Evolutionary conservation across 2,113 vertebrate genomes (phyloP).

Genomic region (Microtus pennsylvanicus): DNA sequence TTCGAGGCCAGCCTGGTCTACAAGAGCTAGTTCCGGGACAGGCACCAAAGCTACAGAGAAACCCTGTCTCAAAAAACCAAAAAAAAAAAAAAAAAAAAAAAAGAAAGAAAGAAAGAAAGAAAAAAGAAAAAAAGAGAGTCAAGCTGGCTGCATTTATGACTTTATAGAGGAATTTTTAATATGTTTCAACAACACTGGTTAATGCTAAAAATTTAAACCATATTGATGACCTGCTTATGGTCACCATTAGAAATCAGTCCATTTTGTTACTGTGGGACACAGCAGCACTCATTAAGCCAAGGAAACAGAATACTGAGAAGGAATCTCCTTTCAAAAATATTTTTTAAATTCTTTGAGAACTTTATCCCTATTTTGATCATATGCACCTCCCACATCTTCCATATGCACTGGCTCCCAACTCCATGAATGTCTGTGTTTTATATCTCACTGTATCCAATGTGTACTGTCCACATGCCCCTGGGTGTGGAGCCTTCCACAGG

Average conservation of each 20-base stretch:
- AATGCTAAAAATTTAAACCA: background rate
- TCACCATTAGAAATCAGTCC: background rate
- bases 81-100: too few species aligned
- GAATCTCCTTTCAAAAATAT: background rate
- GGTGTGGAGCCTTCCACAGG: background rate
- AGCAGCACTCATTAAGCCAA: background rate
- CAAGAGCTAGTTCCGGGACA: too few species aligned
- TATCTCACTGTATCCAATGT: background rate
- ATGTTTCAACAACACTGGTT: background rate
- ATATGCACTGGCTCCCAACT: background rate
- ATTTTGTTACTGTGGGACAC: background rate
- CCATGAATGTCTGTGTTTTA: background rate
- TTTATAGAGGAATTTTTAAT: background rate
- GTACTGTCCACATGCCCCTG: background rate
- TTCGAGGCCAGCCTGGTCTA: too few species aligned
- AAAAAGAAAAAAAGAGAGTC: background rate
- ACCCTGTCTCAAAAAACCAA: too few species aligned
- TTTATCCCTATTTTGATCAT: background rate
- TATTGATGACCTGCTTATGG: background rate
- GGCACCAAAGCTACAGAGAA: too few species aligned
- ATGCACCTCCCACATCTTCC: background rate
- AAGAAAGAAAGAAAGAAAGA: too few species aligned
- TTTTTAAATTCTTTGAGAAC: background rate
- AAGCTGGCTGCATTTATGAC: background rate
- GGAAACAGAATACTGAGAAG: background rate